These are phyloP conservation scores for Syrphus vitripennis DNA, from an alignment of 2,888 invertebrate genomes.

Conservation along the genomic window DNA sequence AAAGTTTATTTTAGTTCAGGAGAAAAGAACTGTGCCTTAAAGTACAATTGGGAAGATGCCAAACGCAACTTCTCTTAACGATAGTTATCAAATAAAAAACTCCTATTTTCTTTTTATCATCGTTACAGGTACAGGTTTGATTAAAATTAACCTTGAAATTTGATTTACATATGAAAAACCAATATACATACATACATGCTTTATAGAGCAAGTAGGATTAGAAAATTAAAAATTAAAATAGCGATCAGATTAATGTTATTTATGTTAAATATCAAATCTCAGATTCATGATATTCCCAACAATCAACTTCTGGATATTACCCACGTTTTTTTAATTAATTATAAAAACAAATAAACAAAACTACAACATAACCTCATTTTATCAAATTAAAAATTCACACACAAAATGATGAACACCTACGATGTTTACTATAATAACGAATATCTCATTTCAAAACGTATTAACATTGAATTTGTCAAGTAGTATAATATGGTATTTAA, in stretches of 20 bases:
- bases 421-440: not conserved
- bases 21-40: too few species aligned
- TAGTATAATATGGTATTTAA: not conserved
- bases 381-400: not conserved
- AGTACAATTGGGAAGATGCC: too few species aligned
- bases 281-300: not conserved
- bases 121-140: too few species aligned
- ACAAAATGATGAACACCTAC: not conserved
- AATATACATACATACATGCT: too few species aligned
- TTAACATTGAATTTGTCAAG: conserved; percentile 8
- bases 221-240: not conserved
- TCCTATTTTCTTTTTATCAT: too few species aligned
- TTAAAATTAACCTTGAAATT: too few species aligned
- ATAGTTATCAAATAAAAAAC: too few species aligned
- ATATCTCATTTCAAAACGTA: not conserved
- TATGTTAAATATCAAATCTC: not conserved
- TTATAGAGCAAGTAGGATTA: too few species aligned
- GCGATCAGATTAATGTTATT: not conserved
- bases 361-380: not conserved
- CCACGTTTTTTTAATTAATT: not conserved
- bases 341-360: conserved; percentile 4
- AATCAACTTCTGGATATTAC: not conserved
- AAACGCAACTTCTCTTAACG: too few species aligned
- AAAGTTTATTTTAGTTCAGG: too few species aligned
- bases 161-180: too few species aligned